phyloP scores from a whole-genome alignment of 1,140 invertebrate species.

The Subanguina moxae region DNA sequence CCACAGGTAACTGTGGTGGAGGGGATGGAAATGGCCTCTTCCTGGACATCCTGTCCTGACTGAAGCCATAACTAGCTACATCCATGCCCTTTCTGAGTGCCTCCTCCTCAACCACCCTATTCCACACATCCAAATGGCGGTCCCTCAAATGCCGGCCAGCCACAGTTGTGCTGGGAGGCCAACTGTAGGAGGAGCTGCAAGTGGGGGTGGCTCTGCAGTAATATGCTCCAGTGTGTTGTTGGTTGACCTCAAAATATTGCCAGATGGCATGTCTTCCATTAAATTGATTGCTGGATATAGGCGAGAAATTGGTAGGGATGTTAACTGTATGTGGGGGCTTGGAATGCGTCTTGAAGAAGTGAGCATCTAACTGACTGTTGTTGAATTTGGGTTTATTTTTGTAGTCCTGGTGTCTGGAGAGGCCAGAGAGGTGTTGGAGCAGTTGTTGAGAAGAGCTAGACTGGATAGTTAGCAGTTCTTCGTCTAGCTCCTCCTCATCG shows the following conservation, averaged over 20 bases:
- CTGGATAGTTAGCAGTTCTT: no score
- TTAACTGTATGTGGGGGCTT: background rate
- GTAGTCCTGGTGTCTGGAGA: no score
- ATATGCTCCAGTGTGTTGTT: slow-evolving; percentile 1
- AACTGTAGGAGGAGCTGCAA: slow-evolving; percentile 8
- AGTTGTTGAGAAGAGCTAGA: no score
- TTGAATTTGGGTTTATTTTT: no score
- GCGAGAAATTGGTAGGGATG: background rate
- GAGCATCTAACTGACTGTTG: no score
- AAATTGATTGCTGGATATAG: background rate
- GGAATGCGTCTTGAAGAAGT: no score
- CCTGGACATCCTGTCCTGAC: no score
- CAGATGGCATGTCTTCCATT: slow-evolving; percentile 7
- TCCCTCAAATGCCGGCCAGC: slow-evolving; percentile 3
- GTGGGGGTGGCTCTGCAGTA: background rate
- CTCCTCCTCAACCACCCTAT: background rate
- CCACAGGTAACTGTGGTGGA: no score
- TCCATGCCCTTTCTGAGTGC: background rate
- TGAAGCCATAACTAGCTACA: no score
- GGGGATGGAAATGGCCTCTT: no score
- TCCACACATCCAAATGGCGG: slow-evolving; percentile 6
- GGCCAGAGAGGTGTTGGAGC: no score
- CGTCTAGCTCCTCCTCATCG: no score
- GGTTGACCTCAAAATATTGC: background rate
- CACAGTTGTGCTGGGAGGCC: slow-evolving; percentile 9